These are phyloP conservation scores for Furnarius figulus DNA, from an alignment of 2,113 vertebrate genomes.

Conservation along the genomic window DNA sequence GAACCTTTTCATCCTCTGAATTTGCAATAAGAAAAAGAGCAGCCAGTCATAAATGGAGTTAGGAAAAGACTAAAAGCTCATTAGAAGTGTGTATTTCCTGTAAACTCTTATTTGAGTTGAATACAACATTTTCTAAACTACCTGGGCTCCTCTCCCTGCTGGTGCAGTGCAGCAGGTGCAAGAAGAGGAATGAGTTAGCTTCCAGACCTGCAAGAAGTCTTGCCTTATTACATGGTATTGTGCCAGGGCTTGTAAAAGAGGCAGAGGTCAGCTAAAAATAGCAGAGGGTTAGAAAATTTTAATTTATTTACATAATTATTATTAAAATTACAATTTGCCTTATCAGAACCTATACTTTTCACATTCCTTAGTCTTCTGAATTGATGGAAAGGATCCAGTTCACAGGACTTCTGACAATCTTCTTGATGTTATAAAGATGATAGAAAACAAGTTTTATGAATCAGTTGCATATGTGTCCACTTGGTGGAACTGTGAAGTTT, in stretches of 20 bases:
- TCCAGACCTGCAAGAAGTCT: not conserved
- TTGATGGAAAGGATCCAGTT: not conserved
- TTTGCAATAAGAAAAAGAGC: constrained; percentile 35
- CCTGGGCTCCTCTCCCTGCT: not conserved
- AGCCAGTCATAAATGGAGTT: constrained; percentile 11
- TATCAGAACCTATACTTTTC: not conserved
- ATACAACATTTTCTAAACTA: not conserved
- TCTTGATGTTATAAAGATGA: not conserved
- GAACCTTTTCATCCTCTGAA: constrained; percentile 51
- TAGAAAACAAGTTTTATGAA: not conserved
- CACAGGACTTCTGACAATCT: not conserved
- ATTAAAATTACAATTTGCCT: not conserved
- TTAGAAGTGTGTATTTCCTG: constrained; percentile 28
- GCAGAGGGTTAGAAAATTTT: not conserved
- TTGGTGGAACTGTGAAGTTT: not conserved
- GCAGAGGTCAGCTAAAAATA: not conserved
- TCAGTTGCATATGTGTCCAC: not conserved
- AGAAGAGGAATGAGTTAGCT: not conserved
- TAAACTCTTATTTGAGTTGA: not conserved
- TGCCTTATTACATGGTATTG: not conserved
- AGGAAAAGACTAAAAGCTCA: constrained; percentile 23
- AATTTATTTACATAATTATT: not conserved
- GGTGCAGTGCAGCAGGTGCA: constrained; percentile 41
- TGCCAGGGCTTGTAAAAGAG: not conserved
- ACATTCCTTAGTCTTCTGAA: not conserved